Percentiles rank a stretch among this genome's conserved stretches.
phyloP scores from a whole-genome alignment of 2,888 invertebrate genomes.

The Cryptocheilus praepositus region DNA sequence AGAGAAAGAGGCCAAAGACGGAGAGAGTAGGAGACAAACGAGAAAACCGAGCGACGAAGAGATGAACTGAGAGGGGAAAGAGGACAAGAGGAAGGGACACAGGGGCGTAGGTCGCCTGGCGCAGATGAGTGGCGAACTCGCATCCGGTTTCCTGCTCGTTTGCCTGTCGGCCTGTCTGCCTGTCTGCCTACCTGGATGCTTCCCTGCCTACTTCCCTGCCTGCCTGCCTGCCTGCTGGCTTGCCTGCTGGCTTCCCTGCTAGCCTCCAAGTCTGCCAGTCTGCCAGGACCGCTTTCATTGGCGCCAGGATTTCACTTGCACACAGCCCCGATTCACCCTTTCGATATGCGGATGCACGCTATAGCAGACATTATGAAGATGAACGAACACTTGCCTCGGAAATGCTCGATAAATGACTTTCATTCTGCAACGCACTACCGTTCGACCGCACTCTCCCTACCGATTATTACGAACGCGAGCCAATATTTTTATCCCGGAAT shows the following conservation, averaged over 20 bases:
- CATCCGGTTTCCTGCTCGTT: conserved; percentile 61
- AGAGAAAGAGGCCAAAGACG: conserved; percentile 21
- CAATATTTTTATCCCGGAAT: too few species aligned
- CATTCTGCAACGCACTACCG: too few species aligned
- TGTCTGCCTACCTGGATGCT: neutral
- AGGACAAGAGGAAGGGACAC: conserved; percentile 6
- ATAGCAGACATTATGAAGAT: too few species aligned
- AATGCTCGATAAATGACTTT: too few species aligned
- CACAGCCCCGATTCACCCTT: neutral
- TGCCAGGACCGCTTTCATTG: neutral
- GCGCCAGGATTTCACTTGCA: conserved; percentile 8
- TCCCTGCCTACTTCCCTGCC: too few species aligned
- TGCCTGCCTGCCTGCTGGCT: too few species aligned
- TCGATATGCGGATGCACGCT: too few species aligned
- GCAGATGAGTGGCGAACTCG: conserved; percentile 69
- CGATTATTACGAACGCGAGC: too few species aligned
- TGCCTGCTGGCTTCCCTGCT: conserved; percentile 6
- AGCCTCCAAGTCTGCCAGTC: conserved; percentile 2
- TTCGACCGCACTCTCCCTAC: too few species aligned
- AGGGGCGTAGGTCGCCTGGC: conserved; percentile 39
- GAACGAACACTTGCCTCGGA: too few species aligned
- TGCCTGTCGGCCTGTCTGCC: conserved; percentile 6
- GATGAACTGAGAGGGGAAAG: neutral
- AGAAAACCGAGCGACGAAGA: neutral
- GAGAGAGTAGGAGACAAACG: conserved; percentile 21